Percentiles rank a stretch among this genome's conserved stretches.
Evolutionary conservation across 2,113 vertebrate species (phyloP).

Genomic region (Pterocles orientalis): DNA sequence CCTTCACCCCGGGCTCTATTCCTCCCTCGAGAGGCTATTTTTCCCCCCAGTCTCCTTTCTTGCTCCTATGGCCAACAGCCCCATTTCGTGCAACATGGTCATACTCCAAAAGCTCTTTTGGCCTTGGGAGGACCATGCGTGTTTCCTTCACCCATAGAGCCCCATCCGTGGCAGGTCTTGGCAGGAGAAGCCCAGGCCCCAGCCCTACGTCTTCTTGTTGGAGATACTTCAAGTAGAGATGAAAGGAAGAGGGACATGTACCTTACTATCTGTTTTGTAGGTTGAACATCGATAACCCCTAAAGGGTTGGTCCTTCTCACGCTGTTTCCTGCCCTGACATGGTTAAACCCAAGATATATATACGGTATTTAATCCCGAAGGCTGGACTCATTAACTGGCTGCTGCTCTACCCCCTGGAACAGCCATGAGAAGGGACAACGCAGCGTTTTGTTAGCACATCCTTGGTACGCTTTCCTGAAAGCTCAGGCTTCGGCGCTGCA

Average conservation of each 20-base stretch:
- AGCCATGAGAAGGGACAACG: neutral
- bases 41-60: neutral
- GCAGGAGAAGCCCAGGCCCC: neutral
- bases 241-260: fast-evolving
- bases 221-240: neutral
- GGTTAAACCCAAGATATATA: neutral
- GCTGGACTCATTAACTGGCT: neutral
- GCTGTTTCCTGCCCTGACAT: fast-evolving
- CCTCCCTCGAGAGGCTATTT: neutral
- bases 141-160: neutral
- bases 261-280: neutral
- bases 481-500: neutral
- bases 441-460: neutral
- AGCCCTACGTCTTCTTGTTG: neutral
- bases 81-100: too few species aligned
- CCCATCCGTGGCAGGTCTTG: neutral
- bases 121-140: fast-evolving
- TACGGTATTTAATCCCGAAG: neutral
- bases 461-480: neutral
- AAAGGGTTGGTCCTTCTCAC: neutral
- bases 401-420: neutral
- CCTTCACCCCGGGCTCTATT: neutral
- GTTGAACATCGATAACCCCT: neutral
- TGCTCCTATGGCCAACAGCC: neutral
- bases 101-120: neutral